Base-by-base conservation (phyloP, 23 tunicate species). In the Clavelina lepadiformis region DNA sequence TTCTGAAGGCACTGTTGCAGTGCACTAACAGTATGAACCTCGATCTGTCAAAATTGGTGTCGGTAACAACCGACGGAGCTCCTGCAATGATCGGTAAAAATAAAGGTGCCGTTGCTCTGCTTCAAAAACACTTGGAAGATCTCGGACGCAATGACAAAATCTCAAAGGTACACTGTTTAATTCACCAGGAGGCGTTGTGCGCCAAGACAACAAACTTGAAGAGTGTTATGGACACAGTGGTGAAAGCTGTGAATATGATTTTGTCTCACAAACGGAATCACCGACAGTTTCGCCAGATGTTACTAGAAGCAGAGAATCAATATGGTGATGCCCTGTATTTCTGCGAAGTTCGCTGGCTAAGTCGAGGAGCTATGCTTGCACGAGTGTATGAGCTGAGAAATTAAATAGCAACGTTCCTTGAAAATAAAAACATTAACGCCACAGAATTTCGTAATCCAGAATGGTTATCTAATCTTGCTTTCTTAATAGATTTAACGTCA, bases 101-200 rank as follows among this genome's bases (percentile, higher is more conserved):
- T 74, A 74, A 74, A 74, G 79, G 70, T 46, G 79, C 30, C 29
- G 74, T 73, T 13, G 61, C 91, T 74, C 25, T 82, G 47, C 74
- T 82, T 63, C 81, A 82, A 74, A 82, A 82, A 55, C 91, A 82
- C 61, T 3, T 82, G 80, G 61, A 74, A 73, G 59, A 31, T 20
- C 58, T 25, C 31, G 88, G 79, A 63, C 20, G 33, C 30, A 29
- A 72, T 63, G 30, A 63, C 58, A 64, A 53, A 28, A 71, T 81
- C 38, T 31, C 37, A 41, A 74, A 61, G 24, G 47, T 61, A 49
- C 75, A 74, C 62, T 82, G 91, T 51, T 6, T 75, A 24, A 83
- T 83, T 69, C 72, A 75, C 71, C 82, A 83, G 67, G 83, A 83
- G 56, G 78, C 82, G 58, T 76, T 83, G 78, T 77, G 83, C 29